Base-by-base conservation (phyloP, 2,797 vertebrate species). In the Protosalanx chinensis region DNA sequence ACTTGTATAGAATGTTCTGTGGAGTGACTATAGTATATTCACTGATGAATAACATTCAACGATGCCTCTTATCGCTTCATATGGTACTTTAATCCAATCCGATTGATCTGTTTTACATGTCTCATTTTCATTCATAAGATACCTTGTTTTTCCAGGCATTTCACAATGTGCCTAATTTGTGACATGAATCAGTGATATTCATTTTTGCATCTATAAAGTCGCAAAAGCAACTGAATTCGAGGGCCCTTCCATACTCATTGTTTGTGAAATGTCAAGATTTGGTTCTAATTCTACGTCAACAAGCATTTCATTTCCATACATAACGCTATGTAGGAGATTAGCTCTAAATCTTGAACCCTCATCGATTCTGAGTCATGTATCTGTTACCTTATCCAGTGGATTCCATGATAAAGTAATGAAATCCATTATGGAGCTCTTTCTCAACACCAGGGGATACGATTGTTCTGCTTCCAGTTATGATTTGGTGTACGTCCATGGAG, bases 21-120 rank as follows among this genome's bases (percentile, higher is more conserved):
- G 18, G 57, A 65, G 49, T 13, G 69, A 75, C 60, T 64, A 27
- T 27, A 27, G n/a, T 90, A 80, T 62, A 88, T 82, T 76, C 77
- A 76, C 77, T 77, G 91, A 91, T 90, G 90, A 93, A 92, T 93
- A 92, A 92, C 91, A 91, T 87, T 85, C 86, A 91, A 68, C 80
- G 87, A 88, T 88, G 87, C 85, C 13, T 78, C 29, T 64, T 49
- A 23, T 6, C 61, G 70, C 68, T 51, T 63, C 10, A 13, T 27
- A 61, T 27, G 13, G 32, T 35, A 37, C 20, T 51, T 37, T 13
- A 68, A 58, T 68, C 41, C 12, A 51, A 51, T 27, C 20, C 16
- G 79, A 62, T 74, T 69, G 79, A 69, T 57, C 60, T 82, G 49
- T 67, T 67, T n/a, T 88, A 68, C 82, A 72, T 63, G 68, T 80